Evolutionary conservation across 2,888 invertebrate species (phyloP), one percentile per base, ranked within the genome.

Genomic region (Syritta pipiens): DNA sequence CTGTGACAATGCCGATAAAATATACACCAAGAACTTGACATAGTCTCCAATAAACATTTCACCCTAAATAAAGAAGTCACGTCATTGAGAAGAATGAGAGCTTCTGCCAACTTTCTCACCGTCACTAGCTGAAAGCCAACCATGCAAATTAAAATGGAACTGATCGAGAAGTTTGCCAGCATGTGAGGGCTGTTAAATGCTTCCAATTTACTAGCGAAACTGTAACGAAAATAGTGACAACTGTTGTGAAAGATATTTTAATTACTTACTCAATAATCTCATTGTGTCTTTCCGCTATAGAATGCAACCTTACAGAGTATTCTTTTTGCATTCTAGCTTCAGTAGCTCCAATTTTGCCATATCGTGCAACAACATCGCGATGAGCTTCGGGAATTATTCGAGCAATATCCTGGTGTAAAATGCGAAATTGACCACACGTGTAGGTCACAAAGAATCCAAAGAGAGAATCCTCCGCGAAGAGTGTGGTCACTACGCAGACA

Each of bases 111-210:
- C 20, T 10, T 14, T 7, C 74, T 57, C 76, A 87, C 87, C 14
- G 88, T 87, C 1, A 87, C 86, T 48, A 89, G 84, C 62, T 89
- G 89, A 84, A 89, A 88, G 12, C 89, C 89, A 12, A 89, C 87
- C 85, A 89, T 86, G 57, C 89, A 89, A 63, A 89, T 88, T 5
- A 89, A 81, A 28, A 89, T 81, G 0, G 89, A 86, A 22, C 88
- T 88, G 49, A 88, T 86, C 7, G 84, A 83, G 17, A 88, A 84
- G 82, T 89, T 89, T 0, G 87, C 84, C 22, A 89, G 81, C 17
- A 89, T 81, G 22, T 88, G 87, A 0, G 89, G 88, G 71, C 85
- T 88, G 35, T 87, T 88, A 42, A 89, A 87, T n/a, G 84, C 72
- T 46, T 89, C 88, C 77, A 89, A 72, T 2, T 69, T 81, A 6